phyloP scores from a whole-genome alignment of 2,797 vertebrate genomes.

The Hoplostethus atlanticus region DNA sequence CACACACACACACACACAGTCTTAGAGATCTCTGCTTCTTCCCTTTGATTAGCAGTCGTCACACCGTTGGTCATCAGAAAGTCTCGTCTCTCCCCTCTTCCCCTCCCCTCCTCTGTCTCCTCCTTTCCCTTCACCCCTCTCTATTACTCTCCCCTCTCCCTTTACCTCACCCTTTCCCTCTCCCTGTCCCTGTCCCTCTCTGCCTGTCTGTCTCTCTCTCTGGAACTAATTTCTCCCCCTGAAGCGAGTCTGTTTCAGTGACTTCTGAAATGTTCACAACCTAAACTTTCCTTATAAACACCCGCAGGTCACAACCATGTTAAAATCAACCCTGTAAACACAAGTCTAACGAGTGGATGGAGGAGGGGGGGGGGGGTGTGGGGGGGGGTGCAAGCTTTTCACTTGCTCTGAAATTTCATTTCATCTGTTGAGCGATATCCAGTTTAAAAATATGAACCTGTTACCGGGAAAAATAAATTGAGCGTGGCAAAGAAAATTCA shows the following conservation, averaged over 20 bases:
- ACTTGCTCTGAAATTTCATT: slow-evolving; percentile 45
- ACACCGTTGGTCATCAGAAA: not conserved
- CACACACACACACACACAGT: no score
- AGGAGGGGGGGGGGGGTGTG: not conserved
- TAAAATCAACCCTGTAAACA: slow-evolving; percentile 67
- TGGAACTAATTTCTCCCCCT: slow-evolving; percentile 52
- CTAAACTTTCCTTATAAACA: slow-evolving; percentile 65
- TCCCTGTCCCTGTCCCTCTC: slow-evolving; percentile 7
- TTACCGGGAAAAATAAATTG: slow-evolving; percentile 65
- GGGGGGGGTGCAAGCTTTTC: slow-evolving; percentile 11
- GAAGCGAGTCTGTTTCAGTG: slow-evolving; percentile 29
- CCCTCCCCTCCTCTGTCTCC: not conserved
- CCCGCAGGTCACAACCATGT: slow-evolving; percentile 64
- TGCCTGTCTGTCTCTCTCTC: slow-evolving; percentile 21
- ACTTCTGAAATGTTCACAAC: slow-evolving; percentile 58
- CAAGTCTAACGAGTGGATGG: slow-evolving; percentile 28
- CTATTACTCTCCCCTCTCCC: not conserved
- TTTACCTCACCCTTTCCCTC: slow-evolving; percentile 11
- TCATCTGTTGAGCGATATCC: slow-evolving; percentile 37
- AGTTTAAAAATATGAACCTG: slow-evolving; percentile 46
- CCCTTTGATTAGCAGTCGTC: not conserved
- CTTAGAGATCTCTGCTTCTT: not conserved
- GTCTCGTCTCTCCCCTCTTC: slow-evolving; percentile 10
- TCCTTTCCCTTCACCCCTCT: no score
- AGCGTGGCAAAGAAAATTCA: slow-evolving; percentile 49